Conservation (phyloP, 2,888 invertebrate genomes). For the Choristoneura rosaceana region DNA sequence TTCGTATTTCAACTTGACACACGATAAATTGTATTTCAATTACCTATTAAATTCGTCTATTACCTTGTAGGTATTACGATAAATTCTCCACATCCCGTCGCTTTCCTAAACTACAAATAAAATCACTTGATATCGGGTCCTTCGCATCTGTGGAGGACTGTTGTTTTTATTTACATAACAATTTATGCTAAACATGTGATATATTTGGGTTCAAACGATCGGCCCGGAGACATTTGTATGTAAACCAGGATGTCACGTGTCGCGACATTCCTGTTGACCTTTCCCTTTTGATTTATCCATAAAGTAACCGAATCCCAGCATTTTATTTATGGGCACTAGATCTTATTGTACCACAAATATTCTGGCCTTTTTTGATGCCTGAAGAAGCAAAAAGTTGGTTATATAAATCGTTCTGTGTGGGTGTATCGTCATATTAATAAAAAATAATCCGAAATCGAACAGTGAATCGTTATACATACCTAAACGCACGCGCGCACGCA, state of each 20-base stretch:
- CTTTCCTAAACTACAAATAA: slow-evolving; percentile 22
- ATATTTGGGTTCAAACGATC: slow-evolving; percentile 68
- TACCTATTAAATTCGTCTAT: neutral
- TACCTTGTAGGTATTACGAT: neutral
- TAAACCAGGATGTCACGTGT: slow-evolving; percentile 68
- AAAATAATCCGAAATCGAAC: no score
- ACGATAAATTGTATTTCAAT: neutral
- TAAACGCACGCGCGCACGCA: no score
- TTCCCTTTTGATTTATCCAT: slow-evolving; percentile 53
- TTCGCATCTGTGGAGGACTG: slow-evolving; percentile 52
- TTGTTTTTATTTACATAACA: slow-evolving; percentile 66
- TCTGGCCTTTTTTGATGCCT: neutral
- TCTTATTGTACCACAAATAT: slow-evolving; percentile 4
- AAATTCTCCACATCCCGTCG: neutral
- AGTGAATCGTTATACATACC: no score
- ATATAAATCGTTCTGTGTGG: no score
- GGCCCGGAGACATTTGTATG: slow-evolving; percentile 67
- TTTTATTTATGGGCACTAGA: slow-evolving; percentile 20
- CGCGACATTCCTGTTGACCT: slow-evolving; percentile 55
- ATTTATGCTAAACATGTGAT: slow-evolving; percentile 75
- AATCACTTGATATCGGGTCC: slow-evolving; percentile 43
- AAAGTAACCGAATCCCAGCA: slow-evolving; percentile 18
- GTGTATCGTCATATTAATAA: no score
- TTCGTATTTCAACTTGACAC: neutral
- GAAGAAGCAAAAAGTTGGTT: neutral